Percentiles rank a stretch among this genome's conserved stretches.
Evolutionary conservation across 2,888 invertebrate genomes (phyloP).

Genomic region (Plebejus argus): DNA sequence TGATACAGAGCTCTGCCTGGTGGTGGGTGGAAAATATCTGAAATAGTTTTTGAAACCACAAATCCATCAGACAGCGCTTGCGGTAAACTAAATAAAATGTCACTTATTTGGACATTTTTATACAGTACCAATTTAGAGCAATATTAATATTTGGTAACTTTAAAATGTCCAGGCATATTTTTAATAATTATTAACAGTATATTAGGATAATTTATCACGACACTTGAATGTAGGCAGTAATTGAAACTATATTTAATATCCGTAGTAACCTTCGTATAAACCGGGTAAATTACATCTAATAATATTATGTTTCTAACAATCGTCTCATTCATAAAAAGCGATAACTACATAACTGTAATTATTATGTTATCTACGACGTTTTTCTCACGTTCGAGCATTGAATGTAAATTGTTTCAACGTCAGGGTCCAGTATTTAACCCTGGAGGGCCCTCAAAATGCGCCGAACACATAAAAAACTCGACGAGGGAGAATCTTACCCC

Average conservation of each 20-base stretch:
- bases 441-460: not conserved
- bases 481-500: constrained; percentile 10
- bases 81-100: too few relatives aligned
- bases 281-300: not conserved
- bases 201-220: too few relatives aligned
- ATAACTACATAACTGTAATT: constrained; percentile 14
- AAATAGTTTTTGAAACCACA: too few relatives aligned
- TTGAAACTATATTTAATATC: not conserved
- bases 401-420: constrained; percentile 14
- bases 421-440: constrained; percentile 7
- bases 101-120: too few relatives aligned
- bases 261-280: not conserved
- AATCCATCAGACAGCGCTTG: too few relatives aligned
- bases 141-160: too few relatives aligned
- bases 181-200: too few relatives aligned
- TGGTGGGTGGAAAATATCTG: too few relatives aligned
- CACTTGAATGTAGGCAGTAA: not conserved
- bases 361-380: not conserved
- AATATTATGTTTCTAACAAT: not conserved
- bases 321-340: constrained; percentile 1
- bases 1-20: too few relatives aligned
- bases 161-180: too few relatives aligned
- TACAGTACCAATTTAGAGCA: too few relatives aligned
- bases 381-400: constrained; percentile 5
- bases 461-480: constrained; percentile 12